phyloP scores from a whole-genome alignment of 2,888 invertebrate genomes.

The Drosophila colorata region DNA sequence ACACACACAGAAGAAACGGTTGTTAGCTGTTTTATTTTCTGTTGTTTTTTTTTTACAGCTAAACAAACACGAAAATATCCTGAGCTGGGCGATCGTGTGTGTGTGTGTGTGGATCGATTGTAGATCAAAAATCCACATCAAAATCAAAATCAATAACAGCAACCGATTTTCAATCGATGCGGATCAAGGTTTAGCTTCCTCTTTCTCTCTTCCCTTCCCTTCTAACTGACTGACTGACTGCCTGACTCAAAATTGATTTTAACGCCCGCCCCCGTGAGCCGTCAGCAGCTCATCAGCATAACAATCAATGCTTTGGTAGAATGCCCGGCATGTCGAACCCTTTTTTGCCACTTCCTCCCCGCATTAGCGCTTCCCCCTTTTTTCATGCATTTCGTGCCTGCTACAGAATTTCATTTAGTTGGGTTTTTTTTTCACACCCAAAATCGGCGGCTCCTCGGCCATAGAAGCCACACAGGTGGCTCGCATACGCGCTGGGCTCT shows the following conservation, averaged over 20 bases:
- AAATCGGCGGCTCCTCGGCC: neutral
- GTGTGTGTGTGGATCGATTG: too few species aligned
- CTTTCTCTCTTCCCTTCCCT: neutral
- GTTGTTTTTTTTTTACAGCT: slow-evolving; percentile 44
- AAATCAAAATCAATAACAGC: slow-evolving; percentile 42
- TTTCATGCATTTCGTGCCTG: slow-evolving; percentile 38
- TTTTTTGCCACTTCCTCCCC: slow-evolving; percentile 62
- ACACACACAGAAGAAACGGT: slow-evolving; percentile 41
- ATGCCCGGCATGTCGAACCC: slow-evolving; percentile 25
- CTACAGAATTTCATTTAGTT: slow-evolving; percentile 34
- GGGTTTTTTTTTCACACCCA: slow-evolving; percentile 61
- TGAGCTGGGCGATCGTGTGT: slow-evolving; percentile 7
- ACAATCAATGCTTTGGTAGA: slow-evolving; percentile 40
- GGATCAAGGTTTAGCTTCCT: slow-evolving; percentile 8
- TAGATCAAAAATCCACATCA: slow-evolving; percentile 56
- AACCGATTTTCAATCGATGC: slow-evolving; percentile 65
- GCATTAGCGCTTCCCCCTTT: slow-evolving; percentile 7
- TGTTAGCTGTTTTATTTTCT: slow-evolving; percentile 21
- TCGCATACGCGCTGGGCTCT: slow-evolving; percentile 37
- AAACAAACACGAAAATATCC: slow-evolving; percentile 47
- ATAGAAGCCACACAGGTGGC: slow-evolving; percentile 50
- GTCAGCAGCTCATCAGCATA: slow-evolving; percentile 70
- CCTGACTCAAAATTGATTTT: slow-evolving; percentile 68
- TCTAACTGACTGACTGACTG: slow-evolving; percentile 18
- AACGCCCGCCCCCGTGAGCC: slow-evolving; percentile 43